A percentile compares a stretch with the other conserved stretches of the same genome.
phyloP scores from a whole-genome alignment of 2,113 vertebrate species.

The Chunga burmeisteri region DNA sequence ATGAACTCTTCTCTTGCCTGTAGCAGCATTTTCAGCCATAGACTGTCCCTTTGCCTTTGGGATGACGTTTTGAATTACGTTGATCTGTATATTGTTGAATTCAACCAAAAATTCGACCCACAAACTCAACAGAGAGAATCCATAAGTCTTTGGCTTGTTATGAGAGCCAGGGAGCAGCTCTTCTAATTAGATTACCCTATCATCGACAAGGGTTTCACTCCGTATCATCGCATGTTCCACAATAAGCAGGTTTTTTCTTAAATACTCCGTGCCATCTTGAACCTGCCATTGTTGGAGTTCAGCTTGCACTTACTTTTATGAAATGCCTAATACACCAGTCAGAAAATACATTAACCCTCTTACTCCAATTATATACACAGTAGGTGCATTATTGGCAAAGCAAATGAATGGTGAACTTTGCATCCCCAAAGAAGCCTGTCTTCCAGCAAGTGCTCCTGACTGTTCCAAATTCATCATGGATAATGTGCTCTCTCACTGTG shows the following conservation, averaged over 20 bases:
- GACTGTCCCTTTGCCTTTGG: neutral
- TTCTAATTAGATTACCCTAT: neutral
- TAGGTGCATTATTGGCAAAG: neutral
- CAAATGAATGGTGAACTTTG: neutral
- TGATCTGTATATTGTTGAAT: neutral
- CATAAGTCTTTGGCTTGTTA: neutral
- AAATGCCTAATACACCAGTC: neutral
- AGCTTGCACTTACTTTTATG: neutral
- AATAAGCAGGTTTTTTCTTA: neutral
- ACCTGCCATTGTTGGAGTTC: neutral
- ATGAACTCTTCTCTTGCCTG: neutral
- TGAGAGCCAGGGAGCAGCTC: neutral
- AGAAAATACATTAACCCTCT: neutral
- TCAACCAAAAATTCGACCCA: neutral
- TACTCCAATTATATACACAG: neutral
- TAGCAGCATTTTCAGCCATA: neutral
- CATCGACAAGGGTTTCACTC: neutral
- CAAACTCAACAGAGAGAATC: neutral
- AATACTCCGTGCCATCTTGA: neutral
- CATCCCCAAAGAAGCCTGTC: neutral
- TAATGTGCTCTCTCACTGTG: neutral
- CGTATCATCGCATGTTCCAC: neutral
- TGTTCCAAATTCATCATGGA: neutral
- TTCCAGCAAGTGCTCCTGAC: neutral
- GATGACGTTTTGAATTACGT: neutral